Evolutionary conservation across 1,140 invertebrate species (phyloP), one percentile per base, ranked within the genome.

Genomic region (Caenorhabditis tropicalis): DNA sequence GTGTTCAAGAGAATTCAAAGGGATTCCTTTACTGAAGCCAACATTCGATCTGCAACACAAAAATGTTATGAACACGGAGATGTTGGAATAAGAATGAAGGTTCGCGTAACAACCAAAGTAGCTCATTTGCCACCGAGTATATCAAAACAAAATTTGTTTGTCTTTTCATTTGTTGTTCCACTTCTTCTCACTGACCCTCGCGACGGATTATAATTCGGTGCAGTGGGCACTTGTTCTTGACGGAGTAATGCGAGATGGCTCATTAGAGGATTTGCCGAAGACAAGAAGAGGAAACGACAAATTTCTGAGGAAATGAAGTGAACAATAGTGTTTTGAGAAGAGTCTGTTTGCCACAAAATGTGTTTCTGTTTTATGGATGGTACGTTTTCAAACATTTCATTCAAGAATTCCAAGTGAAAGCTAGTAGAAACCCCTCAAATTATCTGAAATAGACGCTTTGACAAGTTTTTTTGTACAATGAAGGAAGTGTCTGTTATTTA

Each of bases 171-270:
- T 74, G 65, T 74, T 74, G 65, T 74, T 36, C 58, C 58, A 5
- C 58, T 15, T 74, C 65, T 46, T 74, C 65, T 46, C 36, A 74
- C 36, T 74, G 65, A 74, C 65, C 65, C 36, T 31, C 65, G 31
- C 58, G 29, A 58, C 36, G 65, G 65, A 74, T 74, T 74, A 74
- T 74, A 74, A 74, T 74, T 74, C n/a, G 65, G 65, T 74, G 65
- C 65, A n/a, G 36, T n/a, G 19, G 65, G 36, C 65, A 74, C 65
- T 74, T 74, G 65, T 74, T 74, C 65, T 46, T 74, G 36, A 43
- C 65, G 65, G 36, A 74, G 65, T 74, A 74, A 74, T 74, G 65
- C 65, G 65, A 74, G 36, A 74, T 36, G 36, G 65, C 36, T 74
- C 65, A 74, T 74, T 74, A 74, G 65, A 74, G 65, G 19, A 74